Evolutionary conservation across 2,113 vertebrate species (phyloP).

Genomic region (Archocentrus centrarchus): DNA sequence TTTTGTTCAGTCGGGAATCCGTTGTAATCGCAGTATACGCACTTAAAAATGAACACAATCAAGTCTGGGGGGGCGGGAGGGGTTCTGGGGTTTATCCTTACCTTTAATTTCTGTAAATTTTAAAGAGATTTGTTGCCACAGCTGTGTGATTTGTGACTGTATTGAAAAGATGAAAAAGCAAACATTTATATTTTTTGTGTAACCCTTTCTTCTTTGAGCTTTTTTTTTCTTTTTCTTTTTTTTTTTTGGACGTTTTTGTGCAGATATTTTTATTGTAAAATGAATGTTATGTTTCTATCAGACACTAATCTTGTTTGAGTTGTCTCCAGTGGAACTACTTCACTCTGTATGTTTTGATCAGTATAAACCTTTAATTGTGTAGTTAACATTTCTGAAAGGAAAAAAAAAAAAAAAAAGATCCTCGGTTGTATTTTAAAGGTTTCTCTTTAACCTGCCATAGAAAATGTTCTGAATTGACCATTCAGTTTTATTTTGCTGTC

Average conservation of each 20-base stretch:
- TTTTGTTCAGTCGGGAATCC: conserved; percentile 79
- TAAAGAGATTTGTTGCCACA: conserved; percentile 76
- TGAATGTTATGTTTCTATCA: conserved; percentile 84
- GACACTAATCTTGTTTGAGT: conserved; percentile 83
- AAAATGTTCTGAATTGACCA: conserved; percentile 54
- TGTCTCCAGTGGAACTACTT: conserved; percentile 71
- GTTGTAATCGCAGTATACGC: conserved; percentile 77
- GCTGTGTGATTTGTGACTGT: conserved; percentile 80
- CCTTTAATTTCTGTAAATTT: conserved; percentile 77
- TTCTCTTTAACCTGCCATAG: conserved; percentile 64
- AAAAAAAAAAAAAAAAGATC: conserved; percentile 21
- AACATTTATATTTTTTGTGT: conserved; percentile 63
- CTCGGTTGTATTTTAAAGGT: conserved; percentile 67
- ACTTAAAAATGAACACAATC: conserved; percentile 77
- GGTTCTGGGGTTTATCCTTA: conserved; percentile 6
- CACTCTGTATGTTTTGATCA: conserved; percentile 75
- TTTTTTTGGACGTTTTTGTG: conserved; percentile 58
- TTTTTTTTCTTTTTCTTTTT: conserved; percentile 1
- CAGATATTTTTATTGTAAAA: conserved; percentile 81
- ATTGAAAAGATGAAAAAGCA: conserved; percentile 75
- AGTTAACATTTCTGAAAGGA: conserved; percentile 66
- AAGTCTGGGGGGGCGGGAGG: conserved; percentile 22
- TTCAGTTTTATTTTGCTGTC: conserved; percentile 67
- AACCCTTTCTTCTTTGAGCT: conserved; percentile 42
- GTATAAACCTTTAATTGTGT: conserved; percentile 79